Evolutionary conservation across 2,888 invertebrate genomes (phyloP).

Genomic region (Prosopocoilus inquinatus): DNA sequence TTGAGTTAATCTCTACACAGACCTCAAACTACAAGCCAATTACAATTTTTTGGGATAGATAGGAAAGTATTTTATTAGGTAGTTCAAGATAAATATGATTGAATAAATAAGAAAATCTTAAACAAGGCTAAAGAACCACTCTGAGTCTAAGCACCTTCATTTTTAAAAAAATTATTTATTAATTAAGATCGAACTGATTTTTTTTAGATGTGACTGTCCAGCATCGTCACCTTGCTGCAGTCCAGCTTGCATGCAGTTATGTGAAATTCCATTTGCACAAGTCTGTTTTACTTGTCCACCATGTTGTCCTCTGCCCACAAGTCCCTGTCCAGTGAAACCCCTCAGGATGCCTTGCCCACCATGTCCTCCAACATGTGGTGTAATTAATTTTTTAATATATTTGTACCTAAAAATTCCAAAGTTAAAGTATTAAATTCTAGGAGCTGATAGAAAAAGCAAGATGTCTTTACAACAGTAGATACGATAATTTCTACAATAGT

Average conservation of each 20-base stretch:
- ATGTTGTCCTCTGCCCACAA: constrained; percentile 1
- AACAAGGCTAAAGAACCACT: too few relatives aligned
- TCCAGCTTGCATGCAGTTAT: background rate
- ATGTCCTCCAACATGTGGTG: background rate
- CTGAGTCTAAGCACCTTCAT: too few relatives aligned
- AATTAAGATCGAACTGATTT: background rate
- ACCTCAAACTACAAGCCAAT: too few relatives aligned
- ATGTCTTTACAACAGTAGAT: constrained; percentile 25
- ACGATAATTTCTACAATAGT: constrained; percentile 45
- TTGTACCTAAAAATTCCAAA: background rate
- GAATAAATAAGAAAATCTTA: too few relatives aligned
- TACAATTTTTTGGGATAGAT: too few relatives aligned
- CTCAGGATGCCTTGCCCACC: constrained; percentile 3
- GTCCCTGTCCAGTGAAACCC: constrained; percentile 5
- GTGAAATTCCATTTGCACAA: background rate
- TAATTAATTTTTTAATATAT: background rate
- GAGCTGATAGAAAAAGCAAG: constrained; percentile 7
- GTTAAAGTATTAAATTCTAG: constrained; percentile 5
- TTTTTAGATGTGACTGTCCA: background rate
- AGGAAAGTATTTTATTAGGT: too few relatives aligned
- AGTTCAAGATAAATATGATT: too few relatives aligned
- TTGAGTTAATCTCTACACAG: too few relatives aligned
- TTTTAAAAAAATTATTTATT: too few relatives aligned
- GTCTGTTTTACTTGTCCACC: background rate
- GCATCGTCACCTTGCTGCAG: background rate